These are phyloP conservation scores for Protobothrops flavoviridis DNA, from an alignment of 2,113 vertebrate species.

Conservation along the genomic window DNA sequence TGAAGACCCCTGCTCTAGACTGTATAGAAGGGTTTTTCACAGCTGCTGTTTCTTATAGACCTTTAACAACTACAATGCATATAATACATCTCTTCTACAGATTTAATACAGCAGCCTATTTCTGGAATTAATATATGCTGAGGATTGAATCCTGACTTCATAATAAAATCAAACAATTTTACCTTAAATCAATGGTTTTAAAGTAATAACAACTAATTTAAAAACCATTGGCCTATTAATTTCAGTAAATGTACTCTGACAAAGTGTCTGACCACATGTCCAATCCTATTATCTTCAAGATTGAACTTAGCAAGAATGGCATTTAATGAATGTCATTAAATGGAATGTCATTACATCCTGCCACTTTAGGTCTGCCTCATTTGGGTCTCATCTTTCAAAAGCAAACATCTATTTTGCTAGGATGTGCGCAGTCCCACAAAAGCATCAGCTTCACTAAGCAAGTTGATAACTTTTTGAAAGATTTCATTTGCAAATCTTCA, in stretches of 20 bases:
- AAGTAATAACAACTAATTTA: neutral
- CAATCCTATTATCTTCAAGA: neutral
- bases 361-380: constrained; percentile 19
- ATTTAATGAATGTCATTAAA: neutral
- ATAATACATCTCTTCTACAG: neutral
- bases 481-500: constrained; percentile 52
- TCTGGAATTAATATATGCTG: neutral
- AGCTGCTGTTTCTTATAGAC: neutral
- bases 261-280: neutral
- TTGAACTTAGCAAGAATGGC: neutral
- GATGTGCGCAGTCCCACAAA: neutral
- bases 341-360: neutral
- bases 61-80: neutral
- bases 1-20: neutral
- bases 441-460: constrained; percentile 25
- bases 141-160: neutral
- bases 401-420: constrained; percentile 9
- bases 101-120: neutral
- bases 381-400: constrained; percentile 23
- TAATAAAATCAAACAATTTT: neutral
- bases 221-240: neutral
- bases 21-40: neutral
- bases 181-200: neutral
- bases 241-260: neutral
- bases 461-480: constrained; percentile 39